These are phyloP conservation scores for Tyto alba DNA, from an alignment of 2,113 vertebrate genomes.

Conservation along the genomic window DNA sequence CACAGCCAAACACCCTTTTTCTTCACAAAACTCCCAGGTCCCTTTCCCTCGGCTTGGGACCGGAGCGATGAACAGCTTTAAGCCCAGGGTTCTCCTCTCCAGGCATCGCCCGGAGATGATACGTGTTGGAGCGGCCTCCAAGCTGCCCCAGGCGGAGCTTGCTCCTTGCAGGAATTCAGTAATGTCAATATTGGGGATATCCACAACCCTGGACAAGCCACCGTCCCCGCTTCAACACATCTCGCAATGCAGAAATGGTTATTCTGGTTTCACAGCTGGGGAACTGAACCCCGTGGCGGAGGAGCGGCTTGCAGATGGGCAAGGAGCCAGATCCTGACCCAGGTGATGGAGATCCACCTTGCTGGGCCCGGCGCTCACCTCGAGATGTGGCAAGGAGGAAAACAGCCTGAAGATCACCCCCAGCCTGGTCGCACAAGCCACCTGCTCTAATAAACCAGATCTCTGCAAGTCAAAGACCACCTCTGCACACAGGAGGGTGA, in stretches of 20 bases:
- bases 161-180: not conserved
- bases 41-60: not conserved
- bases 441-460: not conserved
- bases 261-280: not conserved
- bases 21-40: not conserved
- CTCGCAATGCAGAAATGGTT: accelerated
- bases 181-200: not conserved
- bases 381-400: accelerated
- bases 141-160: accelerated
- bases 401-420: not conserved
- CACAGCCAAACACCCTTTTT: too few species aligned
- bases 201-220: not conserved
- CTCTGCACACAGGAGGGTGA: accelerated
- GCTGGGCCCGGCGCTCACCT: too few species aligned
- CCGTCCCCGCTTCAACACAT: not conserved
- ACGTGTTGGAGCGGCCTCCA: not conserved
- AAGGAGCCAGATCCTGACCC: not conserved
- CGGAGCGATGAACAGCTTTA: not conserved
- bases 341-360: not conserved
- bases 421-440: not conserved
- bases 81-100: accelerated
- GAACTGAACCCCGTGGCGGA: not conserved
- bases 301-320: not conserved
- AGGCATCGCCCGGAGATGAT: not conserved
- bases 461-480: accelerated